phyloP scores from a whole-genome alignment of 2,113 vertebrate genomes.

The Pelvicachromis taeniatus region DNA sequence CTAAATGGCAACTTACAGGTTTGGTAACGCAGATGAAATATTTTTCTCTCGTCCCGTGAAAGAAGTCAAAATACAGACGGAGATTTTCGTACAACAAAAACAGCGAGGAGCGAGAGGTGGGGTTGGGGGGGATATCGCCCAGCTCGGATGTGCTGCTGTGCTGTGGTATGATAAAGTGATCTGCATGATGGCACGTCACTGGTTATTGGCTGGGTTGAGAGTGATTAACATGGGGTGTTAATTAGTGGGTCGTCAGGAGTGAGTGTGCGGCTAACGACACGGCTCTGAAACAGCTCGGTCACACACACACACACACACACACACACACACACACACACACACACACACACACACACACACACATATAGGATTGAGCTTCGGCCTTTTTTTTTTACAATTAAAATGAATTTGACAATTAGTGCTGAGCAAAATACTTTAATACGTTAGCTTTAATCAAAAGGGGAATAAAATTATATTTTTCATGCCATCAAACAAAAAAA shows the following conservation, averaged over 20 bases:
- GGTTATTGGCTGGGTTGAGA: slow-evolving; percentile 64
- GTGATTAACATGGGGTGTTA: slow-evolving; percentile 76
- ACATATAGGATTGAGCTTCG: neutral
- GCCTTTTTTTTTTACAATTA: slow-evolving; percentile 37
- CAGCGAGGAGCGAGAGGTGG: neutral
- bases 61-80: slow-evolving; percentile 39
- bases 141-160: slow-evolving; percentile 22
- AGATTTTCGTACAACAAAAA: slow-evolving; percentile 28
- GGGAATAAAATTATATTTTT: neutral
- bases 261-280: slow-evolving; percentile 52
- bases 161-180: slow-evolving; percentile 56
- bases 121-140: slow-evolving; percentile 1
- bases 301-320: slow-evolving; percentile 45
- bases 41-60: neutral
- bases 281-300: slow-evolving; percentile 35
- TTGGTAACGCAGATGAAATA: slow-evolving; percentile 3
- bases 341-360: neutral
- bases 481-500: slow-evolving; percentile 8
- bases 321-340: slow-evolving; percentile 44
- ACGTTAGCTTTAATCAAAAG: slow-evolving; percentile 15
- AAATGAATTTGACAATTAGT: slow-evolving; percentile 44
- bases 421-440: neutral
- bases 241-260: slow-evolving; percentile 62
- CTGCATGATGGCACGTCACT: slow-evolving; percentile 62
- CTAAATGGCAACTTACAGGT: slow-evolving; percentile 16